A percentile compares a stretch with the other conserved stretches of the same genome.
Evolutionary conservation across 2,888 invertebrate species (phyloP).

Genomic region (Phortica okadai): DNA sequence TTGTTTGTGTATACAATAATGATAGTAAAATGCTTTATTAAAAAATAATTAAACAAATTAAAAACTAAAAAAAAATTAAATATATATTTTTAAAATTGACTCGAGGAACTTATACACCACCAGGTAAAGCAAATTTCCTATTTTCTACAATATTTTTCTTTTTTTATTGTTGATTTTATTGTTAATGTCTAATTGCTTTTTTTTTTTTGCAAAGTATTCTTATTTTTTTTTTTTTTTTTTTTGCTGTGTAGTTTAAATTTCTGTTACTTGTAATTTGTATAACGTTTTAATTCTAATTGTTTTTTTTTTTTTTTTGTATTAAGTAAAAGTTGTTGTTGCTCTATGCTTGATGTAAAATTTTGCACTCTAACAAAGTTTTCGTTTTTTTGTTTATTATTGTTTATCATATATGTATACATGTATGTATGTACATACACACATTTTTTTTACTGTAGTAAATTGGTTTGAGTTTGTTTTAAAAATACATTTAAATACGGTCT

Average conservation of each 20-base stretch:
- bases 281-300: not conserved
- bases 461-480: too few species aligned
- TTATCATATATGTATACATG: constrained; percentile 34
- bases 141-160: constrained; percentile 6
- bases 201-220: constrained; percentile 13
- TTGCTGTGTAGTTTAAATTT: constrained; percentile 15
- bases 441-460: too few species aligned
- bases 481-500: too few species aligned
- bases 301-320: too few species aligned
- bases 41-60: constrained; percentile 46
- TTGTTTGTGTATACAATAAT: not conserved
- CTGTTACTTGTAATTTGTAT: not conserved
- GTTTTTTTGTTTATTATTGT: constrained; percentile 19
- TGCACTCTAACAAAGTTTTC: not conserved
- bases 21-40: constrained; percentile 3
- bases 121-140: constrained; percentile 69
- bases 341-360: not conserved
- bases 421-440: not conserved
- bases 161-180: constrained; percentile 13
- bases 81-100: constrained; percentile 44
- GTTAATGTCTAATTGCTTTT: not conserved
- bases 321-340: not conserved
- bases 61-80: constrained; percentile 26
- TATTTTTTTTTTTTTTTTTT: constrained; percentile 22
- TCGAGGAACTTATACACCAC: constrained; percentile 75